Percentiles rank a stretch among this genome's conserved stretches.
Evolutionary conservation across 2,888 invertebrate species (phyloP).

Genomic region (Psococerastis gibbosa): DNA sequence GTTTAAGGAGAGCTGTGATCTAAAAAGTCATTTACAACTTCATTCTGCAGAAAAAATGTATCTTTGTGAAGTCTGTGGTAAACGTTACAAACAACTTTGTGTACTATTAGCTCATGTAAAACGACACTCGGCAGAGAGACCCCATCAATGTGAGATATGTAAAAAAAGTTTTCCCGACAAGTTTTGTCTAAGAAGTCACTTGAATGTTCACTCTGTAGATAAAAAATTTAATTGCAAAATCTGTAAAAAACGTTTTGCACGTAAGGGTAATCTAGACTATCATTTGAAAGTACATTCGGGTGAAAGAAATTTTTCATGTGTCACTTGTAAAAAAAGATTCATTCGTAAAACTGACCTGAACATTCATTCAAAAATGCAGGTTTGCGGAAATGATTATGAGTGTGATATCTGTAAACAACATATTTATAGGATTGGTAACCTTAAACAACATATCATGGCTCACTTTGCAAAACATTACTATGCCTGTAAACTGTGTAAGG

Average conservation of each 20-base stretch:
- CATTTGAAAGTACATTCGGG: not conserved
- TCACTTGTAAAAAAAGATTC: too few species aligned
- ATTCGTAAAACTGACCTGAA: too few species aligned
- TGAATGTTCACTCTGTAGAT: not conserved
- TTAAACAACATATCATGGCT: too few species aligned
- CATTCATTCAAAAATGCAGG: too few species aligned
- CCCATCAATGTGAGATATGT: not conserved
- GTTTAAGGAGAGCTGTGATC: not conserved
- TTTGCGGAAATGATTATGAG: too few species aligned
- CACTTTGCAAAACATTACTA: too few species aligned
- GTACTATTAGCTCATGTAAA: not conserved
- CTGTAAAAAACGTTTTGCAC: not conserved
- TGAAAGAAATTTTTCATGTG: not conserved
- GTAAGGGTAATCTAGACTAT: not conserved
- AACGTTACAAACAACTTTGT: not conserved
- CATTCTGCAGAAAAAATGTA: not conserved
- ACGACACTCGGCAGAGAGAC: not conserved
- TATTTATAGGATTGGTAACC: too few species aligned
- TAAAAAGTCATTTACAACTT: not conserved
- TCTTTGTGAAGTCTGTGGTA: not conserved
- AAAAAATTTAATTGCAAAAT: not conserved
- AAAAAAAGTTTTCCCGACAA: not conserved
- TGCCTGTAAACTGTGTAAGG: too few species aligned
- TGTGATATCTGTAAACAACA: too few species aligned
- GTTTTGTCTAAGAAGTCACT: not conserved